Conservation (phyloP, 2,113 vertebrate genomes). For the Apodemus speciosus region DNA sequence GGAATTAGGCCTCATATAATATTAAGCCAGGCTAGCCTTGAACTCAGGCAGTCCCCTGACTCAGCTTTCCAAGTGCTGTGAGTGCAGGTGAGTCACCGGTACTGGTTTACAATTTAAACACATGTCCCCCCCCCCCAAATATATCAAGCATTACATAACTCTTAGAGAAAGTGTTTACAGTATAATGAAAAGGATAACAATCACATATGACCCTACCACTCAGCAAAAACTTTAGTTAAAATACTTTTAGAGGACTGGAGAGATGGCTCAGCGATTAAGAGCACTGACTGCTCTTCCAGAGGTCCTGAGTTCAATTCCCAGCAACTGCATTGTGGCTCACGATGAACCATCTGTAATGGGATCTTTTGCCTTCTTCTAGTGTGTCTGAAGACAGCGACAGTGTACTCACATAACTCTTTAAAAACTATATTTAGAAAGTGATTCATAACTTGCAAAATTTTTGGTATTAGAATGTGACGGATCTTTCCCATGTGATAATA, state of each 20-base stretch:
- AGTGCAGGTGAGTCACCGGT: neutral
- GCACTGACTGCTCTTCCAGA: no score
- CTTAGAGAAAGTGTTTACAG: neutral
- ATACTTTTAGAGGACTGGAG: neutral
- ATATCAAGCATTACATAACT: neutral
- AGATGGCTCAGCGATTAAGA: no score
- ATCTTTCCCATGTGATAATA: neutral
- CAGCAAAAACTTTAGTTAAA: neutral
- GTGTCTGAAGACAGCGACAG: no score
- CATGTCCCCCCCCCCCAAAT: neutral
- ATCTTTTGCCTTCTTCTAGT: no score
- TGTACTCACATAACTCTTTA: no score
- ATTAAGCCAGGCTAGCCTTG: neutral
- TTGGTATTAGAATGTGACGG: neutral
- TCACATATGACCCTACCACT: neutral
- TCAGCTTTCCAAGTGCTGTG: neutral
- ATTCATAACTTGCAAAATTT: neutral
- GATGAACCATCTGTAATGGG: no score
- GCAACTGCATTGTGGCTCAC: no score
- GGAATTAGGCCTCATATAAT: neutral
- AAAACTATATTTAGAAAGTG: neutral
- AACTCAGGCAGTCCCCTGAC: neutral
- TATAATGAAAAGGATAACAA: conserved; percentile 9
- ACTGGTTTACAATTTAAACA: neutral
- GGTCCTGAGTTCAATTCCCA: no score